Evolutionary conservation across 2,888 invertebrate species (phyloP), one percentile per base, ranked within the genome.

Genomic region (Dasypogon diadema): DNA sequence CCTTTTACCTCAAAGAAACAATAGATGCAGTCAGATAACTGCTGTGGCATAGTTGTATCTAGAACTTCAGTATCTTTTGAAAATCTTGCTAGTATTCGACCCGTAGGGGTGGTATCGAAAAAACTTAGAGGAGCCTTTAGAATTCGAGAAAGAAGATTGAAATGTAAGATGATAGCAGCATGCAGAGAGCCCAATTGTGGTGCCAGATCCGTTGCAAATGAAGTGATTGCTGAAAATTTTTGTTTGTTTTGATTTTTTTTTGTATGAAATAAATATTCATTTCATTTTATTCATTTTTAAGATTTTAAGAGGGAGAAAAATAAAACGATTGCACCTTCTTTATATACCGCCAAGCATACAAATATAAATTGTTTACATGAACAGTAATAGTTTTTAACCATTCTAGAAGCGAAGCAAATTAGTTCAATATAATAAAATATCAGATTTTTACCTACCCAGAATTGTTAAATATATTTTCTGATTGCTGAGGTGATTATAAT

Each of bases 161-260:
- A 78, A 83, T 89, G 88, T 79, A 89, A 78, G 2, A 80, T 42
- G 10, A 78, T 73, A 48, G 85, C 82, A 55, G 84, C 86, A 3
- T 78, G 80, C 77, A 84, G 79, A 34, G 80, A 80, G 81, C 91
- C 92, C 87, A 92, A 86, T 83, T 88, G 90, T 78, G 92, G 91
- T 84, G 89, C 87, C 87, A 92, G 87, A 87, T 92, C 92, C 85
- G 89, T 87, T 84, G 90, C 87, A 87, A 90, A 89, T 83, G 91
- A 90, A 83, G 88, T 84, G 83, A 91, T 81, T 83, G 91, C 93
- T 93, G 92, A 83, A 91, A 91, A 78, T 58, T 60, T 46, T 58
- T 30, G 30, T 58, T 58, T 30, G 30, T 58, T 58, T 30, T 30
- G 8, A 3, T 30, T 30, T 30, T 30, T n/a, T n/a, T n/a, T n/a